Evolutionary conservation across 1,140 invertebrate genomes (phyloP).

Genomic region (Wasmannia auropunctata): DNA sequence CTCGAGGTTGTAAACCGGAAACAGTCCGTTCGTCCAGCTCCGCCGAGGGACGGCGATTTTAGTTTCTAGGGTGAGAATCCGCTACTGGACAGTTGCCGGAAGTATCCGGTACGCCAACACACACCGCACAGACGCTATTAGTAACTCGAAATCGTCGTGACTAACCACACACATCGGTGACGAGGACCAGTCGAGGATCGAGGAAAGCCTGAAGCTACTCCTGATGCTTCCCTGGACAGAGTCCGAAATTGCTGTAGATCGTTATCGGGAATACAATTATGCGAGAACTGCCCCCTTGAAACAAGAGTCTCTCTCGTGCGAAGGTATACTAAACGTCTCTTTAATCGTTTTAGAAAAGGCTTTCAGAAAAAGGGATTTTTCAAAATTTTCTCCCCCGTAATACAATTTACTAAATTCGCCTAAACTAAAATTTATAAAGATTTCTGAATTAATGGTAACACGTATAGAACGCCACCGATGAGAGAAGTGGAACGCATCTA

Average conservation of each 20-base stretch:
- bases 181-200: slow-evolving; percentile 59
- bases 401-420: slow-evolving; percentile 7
- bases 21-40: slow-evolving; percentile 21
- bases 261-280: neutral
- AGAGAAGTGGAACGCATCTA: neutral
- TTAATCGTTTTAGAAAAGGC: neutral
- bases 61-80: slow-evolving; percentile 37
- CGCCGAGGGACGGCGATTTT: slow-evolving; percentile 29
- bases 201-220: slow-evolving; percentile 69
- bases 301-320: neutral
- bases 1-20: neutral
- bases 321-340: neutral
- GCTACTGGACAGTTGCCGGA: slow-evolving; percentile 36
- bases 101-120: slow-evolving; percentile 33
- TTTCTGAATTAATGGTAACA: slow-evolving; percentile 11
- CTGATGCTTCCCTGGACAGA: slow-evolving; percentile 8
- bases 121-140: slow-evolving; percentile 41
- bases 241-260: neutral
- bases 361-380: slow-evolving; percentile 22
- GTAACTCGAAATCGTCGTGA: slow-evolving; percentile 62
- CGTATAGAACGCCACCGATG: neutral
- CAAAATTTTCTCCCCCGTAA: slow-evolving; percentile 17
- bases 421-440: slow-evolving; percentile 47
- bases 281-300: neutral
- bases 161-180: slow-evolving; percentile 66